phyloP scores from a whole-genome alignment of 2,113 vertebrate genomes.

The Notothenia coriiceps region DNA sequence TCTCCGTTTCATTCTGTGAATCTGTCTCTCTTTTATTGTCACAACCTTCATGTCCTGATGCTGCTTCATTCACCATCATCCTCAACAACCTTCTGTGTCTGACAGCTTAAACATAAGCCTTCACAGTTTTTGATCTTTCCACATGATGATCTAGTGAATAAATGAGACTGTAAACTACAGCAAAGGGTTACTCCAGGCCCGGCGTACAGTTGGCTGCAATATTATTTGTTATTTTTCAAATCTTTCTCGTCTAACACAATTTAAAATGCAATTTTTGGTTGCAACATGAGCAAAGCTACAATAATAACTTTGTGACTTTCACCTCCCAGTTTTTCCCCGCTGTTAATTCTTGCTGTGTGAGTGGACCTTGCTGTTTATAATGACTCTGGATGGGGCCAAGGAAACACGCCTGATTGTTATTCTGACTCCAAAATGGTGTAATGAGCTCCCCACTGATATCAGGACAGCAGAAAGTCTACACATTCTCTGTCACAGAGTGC shows the following conservation, averaged over 20 bases:
- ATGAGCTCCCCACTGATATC: too few relatives aligned
- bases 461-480: too few relatives aligned
- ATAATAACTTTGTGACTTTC: too few relatives aligned
- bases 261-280: slow-evolving; percentile 2
- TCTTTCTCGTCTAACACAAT: slow-evolving; percentile 4
- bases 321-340: not conserved
- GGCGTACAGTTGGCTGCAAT: not conserved
- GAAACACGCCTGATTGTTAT: too few relatives aligned
- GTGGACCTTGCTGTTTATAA: not conserved
- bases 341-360: not conserved
- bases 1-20: too few relatives aligned
- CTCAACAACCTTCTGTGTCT: slow-evolving; percentile 56
- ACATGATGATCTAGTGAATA: not conserved
- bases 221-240: slow-evolving; percentile 1
- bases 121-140: slow-evolving; percentile 7
- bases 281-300: not conserved
- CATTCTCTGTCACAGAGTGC: too few relatives aligned
- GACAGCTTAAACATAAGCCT: slow-evolving; percentile 59
- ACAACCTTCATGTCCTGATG: slow-evolving; percentile 73
- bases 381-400: too few relatives aligned
- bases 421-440: too few relatives aligned
- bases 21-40: slow-evolving; percentile 37
- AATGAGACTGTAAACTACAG: slow-evolving; percentile 15
- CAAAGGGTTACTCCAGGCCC: not conserved
- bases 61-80: slow-evolving; percentile 45